Evolutionary conservation across 2,888 invertebrate species (phyloP).

Genomic region (Hofmannophila pseudospretella): DNA sequence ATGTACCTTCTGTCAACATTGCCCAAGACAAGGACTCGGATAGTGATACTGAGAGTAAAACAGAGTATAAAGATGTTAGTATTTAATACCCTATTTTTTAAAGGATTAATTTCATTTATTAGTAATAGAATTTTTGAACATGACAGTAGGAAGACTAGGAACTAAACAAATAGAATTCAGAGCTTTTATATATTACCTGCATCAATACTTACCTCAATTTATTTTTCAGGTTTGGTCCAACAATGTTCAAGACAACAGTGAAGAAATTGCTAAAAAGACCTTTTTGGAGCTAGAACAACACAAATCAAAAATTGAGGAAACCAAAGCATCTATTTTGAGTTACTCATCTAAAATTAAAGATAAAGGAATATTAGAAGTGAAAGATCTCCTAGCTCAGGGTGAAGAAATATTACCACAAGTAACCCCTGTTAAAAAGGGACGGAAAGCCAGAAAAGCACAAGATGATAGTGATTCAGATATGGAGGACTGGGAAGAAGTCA

Average conservation of each 20-base stretch:
- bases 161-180: too few relatives aligned
- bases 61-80: conserved; percentile 63
- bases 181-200: too few relatives aligned
- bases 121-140: too few relatives aligned
- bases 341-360: conserved; percentile 49
- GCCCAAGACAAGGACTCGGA: conserved; percentile 27
- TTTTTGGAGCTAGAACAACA: conserved; percentile 79
- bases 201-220: too few relatives aligned
- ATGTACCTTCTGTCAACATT: conserved; percentile 13
- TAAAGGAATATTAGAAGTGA: conserved; percentile 68
- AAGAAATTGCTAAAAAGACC: conserved; percentile 64
- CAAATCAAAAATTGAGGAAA: conserved; percentile 78
- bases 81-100: not conserved
- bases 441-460: conserved; percentile 29
- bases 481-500: conserved; percentile 87
- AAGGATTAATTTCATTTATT: too few relatives aligned
- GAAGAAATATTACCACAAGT: conserved; percentile 62
- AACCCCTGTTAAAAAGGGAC: conserved; percentile 33
- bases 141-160: too few relatives aligned
- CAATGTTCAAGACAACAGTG: conserved; percentile 51
- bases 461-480: conserved; percentile 80
- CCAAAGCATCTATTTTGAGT: conserved; percentile 73
- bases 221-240: conserved; percentile 55
- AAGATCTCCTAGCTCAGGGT: conserved; percentile 81
- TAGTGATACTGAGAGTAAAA: conserved; percentile 35